Percentiles rank a stretch among this genome's conserved stretches.
Conservation (phyloP, 2,888 invertebrate genomes). For the Epiblema foenella region DNA sequence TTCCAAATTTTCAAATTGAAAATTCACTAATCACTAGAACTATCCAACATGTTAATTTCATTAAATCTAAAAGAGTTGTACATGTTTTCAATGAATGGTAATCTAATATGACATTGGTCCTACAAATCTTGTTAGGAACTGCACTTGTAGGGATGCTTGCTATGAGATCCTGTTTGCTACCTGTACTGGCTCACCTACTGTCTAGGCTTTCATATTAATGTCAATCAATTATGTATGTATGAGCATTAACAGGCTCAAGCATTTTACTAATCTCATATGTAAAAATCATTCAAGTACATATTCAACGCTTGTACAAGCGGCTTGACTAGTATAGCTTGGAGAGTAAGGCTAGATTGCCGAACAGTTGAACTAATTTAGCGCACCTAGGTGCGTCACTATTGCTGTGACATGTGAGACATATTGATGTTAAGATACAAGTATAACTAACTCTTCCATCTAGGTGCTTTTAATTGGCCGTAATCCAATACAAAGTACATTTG, state of each 20-base stretch:
- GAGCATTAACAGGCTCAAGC: too few relatives aligned
- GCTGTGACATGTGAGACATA: constrained; percentile 73
- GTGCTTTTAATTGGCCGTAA: constrained; percentile 83
- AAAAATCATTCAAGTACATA: neutral
- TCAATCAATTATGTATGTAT: constrained; percentile 44
- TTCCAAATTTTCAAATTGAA: too few relatives aligned
- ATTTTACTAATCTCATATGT: constrained; percentile 30
- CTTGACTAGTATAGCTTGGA: constrained; percentile 1
- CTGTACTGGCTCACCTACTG: constrained; percentile 63
- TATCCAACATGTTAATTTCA: constrained; percentile 29
- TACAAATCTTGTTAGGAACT: constrained; percentile 77
- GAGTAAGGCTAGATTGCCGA: constrained; percentile 55
- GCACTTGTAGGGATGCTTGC: constrained; percentile 74
- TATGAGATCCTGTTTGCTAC: constrained; percentile 74
- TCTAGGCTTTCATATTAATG: constrained; percentile 61
- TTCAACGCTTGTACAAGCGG: neutral
- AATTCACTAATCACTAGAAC: neutral
- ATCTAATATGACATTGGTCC: constrained; percentile 79
- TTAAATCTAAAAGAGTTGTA: constrained; percentile 63
- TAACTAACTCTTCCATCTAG: constrained; percentile 63
- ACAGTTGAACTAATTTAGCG: constrained; percentile 68
- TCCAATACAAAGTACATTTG: constrained; percentile 84
- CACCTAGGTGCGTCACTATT: constrained; percentile 72
- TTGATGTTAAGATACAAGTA: constrained; percentile 68
- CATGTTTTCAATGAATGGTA: constrained; percentile 68